Evolutionary conservation across 2,888 invertebrate genomes (phyloP).

Genomic region (Tenthredo livida): DNA sequence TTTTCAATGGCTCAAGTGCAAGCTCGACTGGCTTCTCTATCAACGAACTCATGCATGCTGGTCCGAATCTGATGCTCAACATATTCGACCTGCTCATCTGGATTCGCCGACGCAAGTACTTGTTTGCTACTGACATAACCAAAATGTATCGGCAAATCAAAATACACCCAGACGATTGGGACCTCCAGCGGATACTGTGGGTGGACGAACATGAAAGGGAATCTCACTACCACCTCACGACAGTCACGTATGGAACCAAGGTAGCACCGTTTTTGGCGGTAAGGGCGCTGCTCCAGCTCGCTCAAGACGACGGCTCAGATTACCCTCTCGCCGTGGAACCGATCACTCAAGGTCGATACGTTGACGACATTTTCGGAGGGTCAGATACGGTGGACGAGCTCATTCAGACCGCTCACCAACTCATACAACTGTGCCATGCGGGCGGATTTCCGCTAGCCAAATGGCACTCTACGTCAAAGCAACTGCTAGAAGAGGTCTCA

Average conservation of each 20-base stretch:
- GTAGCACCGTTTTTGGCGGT: slow-evolving; percentile 55
- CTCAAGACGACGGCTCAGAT: too few relatives aligned
- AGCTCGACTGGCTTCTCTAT: neutral
- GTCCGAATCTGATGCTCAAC: slow-evolving; percentile 52
- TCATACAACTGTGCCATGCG: too few relatives aligned
- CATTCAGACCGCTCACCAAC: too few relatives aligned
- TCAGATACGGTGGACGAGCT: too few relatives aligned
- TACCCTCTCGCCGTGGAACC: too few relatives aligned
- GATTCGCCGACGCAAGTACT: neutral
- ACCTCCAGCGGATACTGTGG: slow-evolving; percentile 53
- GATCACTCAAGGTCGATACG: too few relatives aligned
- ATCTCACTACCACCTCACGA: slow-evolving; percentile 51
- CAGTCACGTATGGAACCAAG: too few relatives aligned
- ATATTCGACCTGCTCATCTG: slow-evolving; percentile 35
- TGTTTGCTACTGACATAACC: slow-evolving; percentile 21
- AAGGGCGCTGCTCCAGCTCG: too few relatives aligned
- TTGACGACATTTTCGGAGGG: too few relatives aligned
- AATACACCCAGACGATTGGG: slow-evolving; percentile 43
- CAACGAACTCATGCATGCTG: slow-evolving; percentile 54
- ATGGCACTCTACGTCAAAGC: slow-evolving; percentile 46
- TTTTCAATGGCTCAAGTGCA: slow-evolving; percentile 55
- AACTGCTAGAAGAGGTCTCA: neutral
- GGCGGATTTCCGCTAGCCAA: too few relatives aligned
- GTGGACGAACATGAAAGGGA: neutral
- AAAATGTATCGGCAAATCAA: slow-evolving; percentile 51